Conservation (phyloP, 2,888 invertebrate genomes). For the Stictocephala bisonia region DNA sequence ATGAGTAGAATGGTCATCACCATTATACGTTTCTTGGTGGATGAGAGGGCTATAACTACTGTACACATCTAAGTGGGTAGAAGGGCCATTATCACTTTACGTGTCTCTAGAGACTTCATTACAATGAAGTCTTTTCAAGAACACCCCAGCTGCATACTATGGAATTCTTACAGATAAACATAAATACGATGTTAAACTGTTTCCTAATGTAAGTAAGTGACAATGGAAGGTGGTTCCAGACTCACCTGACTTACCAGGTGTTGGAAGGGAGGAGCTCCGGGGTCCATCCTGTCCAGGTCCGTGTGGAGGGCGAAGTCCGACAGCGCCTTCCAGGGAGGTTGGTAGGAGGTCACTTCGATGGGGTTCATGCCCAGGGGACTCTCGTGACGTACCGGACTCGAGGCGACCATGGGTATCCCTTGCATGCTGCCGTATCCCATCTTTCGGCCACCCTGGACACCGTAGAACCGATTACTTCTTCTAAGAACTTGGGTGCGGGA, state of each 20-base stretch:
- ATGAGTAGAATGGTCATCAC: too few relatives aligned
- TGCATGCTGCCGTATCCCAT: conserved; percentile 95
- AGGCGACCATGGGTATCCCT: conserved; percentile 97
- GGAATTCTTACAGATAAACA: too few relatives aligned
- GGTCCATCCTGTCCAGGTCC: conserved; percentile 88
- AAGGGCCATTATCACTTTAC: too few relatives aligned
- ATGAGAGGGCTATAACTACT: too few relatives aligned
- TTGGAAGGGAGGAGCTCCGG: conserved; percentile 92
- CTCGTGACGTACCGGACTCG: conserved; percentile 91
- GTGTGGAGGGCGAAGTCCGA: conserved; percentile 96
- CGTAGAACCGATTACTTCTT: conserved; percentile 19
- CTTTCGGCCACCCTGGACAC: conserved; percentile 89
- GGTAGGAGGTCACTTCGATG: conserved; percentile 92
- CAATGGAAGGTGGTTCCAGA: conserved; percentile 32
- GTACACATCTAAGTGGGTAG: too few relatives aligned
- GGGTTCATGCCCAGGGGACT: conserved; percentile 88
- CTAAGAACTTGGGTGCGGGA: background rate
- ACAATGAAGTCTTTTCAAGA: too few relatives aligned
- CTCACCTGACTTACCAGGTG: conserved; percentile 94
- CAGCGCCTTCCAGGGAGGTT: conserved; percentile 97
- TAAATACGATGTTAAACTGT: too few relatives aligned
- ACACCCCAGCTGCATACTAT: too few relatives aligned
- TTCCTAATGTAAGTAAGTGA: too few relatives aligned
- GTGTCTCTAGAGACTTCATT: too few relatives aligned
- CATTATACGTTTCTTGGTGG: too few relatives aligned